Percentiles rank a stretch among this genome's conserved stretches.
Evolutionary conservation across 2,113 vertebrate genomes (phyloP).

Genomic region (Podarcis muralis): DNA sequence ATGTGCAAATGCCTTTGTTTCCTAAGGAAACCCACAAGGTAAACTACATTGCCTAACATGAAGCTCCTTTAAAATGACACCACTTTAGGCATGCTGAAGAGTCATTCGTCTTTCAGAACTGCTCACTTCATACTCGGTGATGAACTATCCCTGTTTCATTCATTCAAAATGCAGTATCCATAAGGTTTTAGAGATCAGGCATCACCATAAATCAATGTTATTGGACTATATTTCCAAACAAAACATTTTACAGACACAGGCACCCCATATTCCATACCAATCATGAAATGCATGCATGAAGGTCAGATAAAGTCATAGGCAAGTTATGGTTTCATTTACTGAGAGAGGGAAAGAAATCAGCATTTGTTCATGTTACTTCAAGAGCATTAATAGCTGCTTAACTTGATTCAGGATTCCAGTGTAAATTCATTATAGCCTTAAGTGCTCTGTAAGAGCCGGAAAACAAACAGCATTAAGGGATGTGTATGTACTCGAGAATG

Average conservation of each 20-base stretch:
- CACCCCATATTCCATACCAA: constrained; percentile 62
- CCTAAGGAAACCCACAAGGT: constrained; percentile 47
- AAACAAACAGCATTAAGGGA: constrained; percentile 50
- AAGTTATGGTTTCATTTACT: constrained; percentile 65
- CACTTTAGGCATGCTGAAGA: constrained; percentile 41
- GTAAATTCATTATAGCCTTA: constrained; percentile 46
- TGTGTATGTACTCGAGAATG: constrained; percentile 35
- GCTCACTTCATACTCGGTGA: constrained; percentile 56
- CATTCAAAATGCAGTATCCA: constrained; percentile 69
- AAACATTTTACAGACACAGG: constrained; percentile 72
- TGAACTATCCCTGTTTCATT: constrained; percentile 71
- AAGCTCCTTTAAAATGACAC: constrained; percentile 59
- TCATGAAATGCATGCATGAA: constrained; percentile 62
- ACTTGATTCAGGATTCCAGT: constrained; percentile 41
- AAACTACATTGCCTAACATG: constrained; percentile 61
- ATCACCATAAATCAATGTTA: constrained; percentile 77
- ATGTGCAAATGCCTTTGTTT: constrained; percentile 41
- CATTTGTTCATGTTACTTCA: constrained; percentile 34
- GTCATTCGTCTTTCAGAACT: constrained; percentile 58
- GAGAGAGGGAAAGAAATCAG: constrained; percentile 48
- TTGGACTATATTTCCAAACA: constrained; percentile 76
- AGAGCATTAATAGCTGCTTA: constrained; percentile 41
- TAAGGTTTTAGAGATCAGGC: constrained; percentile 71
- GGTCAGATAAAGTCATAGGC: constrained; percentile 71
- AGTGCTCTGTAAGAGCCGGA: constrained; percentile 38